Evolutionary conservation across 2,888 invertebrate species (phyloP).

Genomic region (Erebia palarica): DNA sequence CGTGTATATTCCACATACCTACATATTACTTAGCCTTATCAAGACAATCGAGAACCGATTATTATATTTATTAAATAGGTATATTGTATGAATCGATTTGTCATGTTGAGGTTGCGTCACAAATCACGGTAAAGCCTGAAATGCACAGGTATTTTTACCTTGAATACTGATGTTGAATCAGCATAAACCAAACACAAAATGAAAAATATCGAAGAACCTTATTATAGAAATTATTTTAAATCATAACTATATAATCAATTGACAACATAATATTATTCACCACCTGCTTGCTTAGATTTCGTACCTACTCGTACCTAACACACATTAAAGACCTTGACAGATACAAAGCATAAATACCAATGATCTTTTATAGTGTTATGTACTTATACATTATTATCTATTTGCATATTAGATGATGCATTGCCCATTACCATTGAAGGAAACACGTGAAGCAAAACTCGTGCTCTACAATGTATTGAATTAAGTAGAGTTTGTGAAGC

Average conservation of each 20-base stretch:
- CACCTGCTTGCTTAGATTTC: constrained; percentile 3
- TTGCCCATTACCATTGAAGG: not conserved
- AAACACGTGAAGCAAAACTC: not conserved
- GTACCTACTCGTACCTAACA: constrained; percentile 5
- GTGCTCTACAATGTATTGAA: constrained; percentile 3
- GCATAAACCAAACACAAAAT: not conserved
- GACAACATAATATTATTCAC: constrained; percentile 7
- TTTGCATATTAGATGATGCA: constrained; percentile 7
- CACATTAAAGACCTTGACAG: constrained; percentile 17
- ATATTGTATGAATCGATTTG: not conserved
- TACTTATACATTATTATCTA: not conserved
- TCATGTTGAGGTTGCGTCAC: not conserved
- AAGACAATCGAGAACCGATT: not conserved
- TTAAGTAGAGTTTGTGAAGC: not conserved
- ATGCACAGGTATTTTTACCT: too few relatives aligned
- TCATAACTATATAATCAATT: constrained; percentile 7
- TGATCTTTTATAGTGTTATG: too few relatives aligned
- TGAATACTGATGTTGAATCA: not conserved
- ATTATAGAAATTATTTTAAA: not conserved
- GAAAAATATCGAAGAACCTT: not conserved
- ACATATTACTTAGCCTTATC: not conserved
- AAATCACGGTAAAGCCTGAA: too few relatives aligned
- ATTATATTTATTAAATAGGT: not conserved
- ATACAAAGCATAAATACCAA: constrained; percentile 1
- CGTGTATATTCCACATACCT: not conserved